Conservation (phyloP, 2,797 vertebrate species). For the Cuniculus paca region DNA sequence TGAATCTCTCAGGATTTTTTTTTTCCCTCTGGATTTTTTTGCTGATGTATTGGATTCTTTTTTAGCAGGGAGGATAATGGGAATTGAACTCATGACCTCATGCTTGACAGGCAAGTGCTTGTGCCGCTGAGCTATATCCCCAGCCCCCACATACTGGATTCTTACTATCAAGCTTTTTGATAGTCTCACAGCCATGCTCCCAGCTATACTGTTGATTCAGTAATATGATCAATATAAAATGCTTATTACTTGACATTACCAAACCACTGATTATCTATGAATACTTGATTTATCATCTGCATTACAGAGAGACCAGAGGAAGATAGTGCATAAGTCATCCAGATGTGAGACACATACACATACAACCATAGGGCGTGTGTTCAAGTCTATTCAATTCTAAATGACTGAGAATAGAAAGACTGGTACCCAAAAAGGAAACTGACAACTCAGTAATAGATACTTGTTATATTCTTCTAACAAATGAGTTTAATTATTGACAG, state of each 20-base stretch:
- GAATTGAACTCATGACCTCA: too few species aligned
- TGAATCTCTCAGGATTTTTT: fast-evolving
- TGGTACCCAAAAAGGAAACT: not conserved
- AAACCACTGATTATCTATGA: not conserved
- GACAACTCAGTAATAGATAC: not conserved
- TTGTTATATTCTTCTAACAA: not conserved
- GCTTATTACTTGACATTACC: not conserved
- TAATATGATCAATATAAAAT: not conserved
- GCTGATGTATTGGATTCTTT: too few species aligned
- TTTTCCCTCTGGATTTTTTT: too few species aligned
- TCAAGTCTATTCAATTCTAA: not conserved
- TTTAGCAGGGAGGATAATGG: too few species aligned
- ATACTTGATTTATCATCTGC: not conserved
- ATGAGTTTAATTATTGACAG: not conserved
- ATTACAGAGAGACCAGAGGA: not conserved
- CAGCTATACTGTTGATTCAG: not conserved
- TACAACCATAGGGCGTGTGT: fast-evolving
- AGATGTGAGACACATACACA: not conserved
- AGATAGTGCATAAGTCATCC: not conserved
- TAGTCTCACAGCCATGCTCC: not conserved
- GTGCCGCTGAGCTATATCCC: too few species aligned
- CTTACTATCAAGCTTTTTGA: not conserved
- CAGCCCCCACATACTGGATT: not conserved
- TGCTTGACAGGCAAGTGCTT: too few species aligned
- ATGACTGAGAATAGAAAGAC: not conserved